phyloP scores from a whole-genome alignment of 2,113 vertebrate genomes.

The Nothoprocta pentlandii region DNA sequence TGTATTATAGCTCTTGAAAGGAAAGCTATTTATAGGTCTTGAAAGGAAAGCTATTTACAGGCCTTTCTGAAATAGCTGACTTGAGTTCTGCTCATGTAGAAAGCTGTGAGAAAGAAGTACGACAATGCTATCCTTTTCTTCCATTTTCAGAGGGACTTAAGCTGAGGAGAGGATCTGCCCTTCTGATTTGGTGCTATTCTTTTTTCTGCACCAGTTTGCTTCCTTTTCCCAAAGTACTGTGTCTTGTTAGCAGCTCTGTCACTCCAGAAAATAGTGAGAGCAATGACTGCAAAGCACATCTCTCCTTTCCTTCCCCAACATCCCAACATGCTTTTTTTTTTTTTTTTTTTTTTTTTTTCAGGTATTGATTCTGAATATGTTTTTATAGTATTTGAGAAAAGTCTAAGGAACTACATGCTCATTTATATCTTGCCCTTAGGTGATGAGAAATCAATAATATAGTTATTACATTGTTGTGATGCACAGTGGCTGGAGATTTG shows the following conservation, averaged over 20 bases:
- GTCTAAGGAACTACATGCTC: fast-evolving
- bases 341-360: neutral
- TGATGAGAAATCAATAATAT: fast-evolving
- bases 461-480: fast-evolving
- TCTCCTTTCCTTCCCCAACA: neutral
- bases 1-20: neutral
- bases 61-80: neutral
- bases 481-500: neutral
- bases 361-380: neutral
- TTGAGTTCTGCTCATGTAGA: neutral
- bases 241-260: neutral
- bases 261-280: fast-evolving
- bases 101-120: neutral
- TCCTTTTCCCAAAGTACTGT: neutral
- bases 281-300: neutral
- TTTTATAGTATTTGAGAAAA: neutral
- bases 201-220: neutral
- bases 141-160: neutral
- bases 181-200: neutral
- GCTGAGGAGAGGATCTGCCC: fast-evolving
- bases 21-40: neutral
- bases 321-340: fast-evolving
- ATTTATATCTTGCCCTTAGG: neutral
- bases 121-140: neutral
- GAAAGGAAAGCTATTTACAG: neutral